phyloP scores from a whole-genome alignment of 1,140 invertebrate species.

The Rhysida immarginata region DNA sequence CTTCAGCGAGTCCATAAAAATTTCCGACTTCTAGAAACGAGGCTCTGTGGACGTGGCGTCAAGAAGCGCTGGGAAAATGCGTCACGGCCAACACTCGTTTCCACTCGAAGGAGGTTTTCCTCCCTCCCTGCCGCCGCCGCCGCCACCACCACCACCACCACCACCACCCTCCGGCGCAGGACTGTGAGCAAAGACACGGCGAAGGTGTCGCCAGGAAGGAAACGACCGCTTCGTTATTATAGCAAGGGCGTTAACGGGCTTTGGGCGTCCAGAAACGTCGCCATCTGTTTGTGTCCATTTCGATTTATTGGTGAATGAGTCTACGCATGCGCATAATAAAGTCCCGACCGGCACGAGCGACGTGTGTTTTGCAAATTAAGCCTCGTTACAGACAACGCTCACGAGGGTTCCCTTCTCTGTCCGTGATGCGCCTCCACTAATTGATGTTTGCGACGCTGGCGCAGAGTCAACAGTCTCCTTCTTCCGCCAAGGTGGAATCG shows the following conservation, averaged over 20 bases:
- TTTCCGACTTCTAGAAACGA: background rate
- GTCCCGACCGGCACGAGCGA: background rate
- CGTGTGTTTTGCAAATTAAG: background rate
- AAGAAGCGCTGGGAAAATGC: background rate
- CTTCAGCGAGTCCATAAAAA: background rate
- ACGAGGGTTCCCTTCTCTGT: too few species aligned
- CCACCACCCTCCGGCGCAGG: too few species aligned
- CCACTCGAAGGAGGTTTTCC: background rate
- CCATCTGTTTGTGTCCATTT: background rate
- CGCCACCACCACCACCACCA: background rate
- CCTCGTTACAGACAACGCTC: too few species aligned
- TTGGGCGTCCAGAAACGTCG: too few species aligned
- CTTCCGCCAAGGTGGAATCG: too few species aligned
- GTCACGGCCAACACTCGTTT: background rate
- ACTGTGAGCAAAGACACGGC: too few species aligned
- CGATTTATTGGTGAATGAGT: background rate
- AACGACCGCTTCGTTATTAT: too few species aligned
- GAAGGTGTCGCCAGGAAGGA: too few species aligned
- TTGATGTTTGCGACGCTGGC: too few species aligned
- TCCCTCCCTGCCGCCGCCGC: background rate
- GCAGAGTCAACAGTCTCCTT: too few species aligned
- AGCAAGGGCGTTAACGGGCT: too few species aligned
- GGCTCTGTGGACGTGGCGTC: background rate
- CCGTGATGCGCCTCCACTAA: too few species aligned
- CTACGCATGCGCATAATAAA: background rate